Base-by-base conservation (phyloP, 2,888 invertebrate species). In the Euspilapteryx auroguttella region DNA sequence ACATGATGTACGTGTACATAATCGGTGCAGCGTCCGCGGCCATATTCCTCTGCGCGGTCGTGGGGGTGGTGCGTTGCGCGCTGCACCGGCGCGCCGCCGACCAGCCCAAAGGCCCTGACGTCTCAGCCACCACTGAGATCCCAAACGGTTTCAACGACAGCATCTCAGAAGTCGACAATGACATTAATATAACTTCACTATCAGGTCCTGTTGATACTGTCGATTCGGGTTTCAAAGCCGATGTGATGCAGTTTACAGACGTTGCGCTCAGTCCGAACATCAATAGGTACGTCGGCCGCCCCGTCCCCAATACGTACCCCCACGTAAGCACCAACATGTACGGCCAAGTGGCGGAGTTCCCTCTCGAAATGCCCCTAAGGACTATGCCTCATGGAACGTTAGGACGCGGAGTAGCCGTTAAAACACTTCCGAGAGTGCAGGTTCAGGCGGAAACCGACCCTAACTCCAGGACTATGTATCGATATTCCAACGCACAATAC, bases 121-220 rank as follows among this genome's bases (percentile, higher is more conserved):
- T 82, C 34, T 81, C 86, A 27, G 85, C 86, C 35, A 86, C 87
- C 34, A 86, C 88, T 24, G 82, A 88, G 39, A 76, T 89, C 32
- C 87, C 89, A 9, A 87, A 88, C 52, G 89, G 89, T 32, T 90
- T 91, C 64, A 85, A 85, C 41, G 91, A 91, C 66, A 89, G 90
- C 58, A 87, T 91, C 63, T 90, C 89, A 42, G 91, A 92, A 66
- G 77, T 88, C 23, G 88, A 89, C 57, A 87, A 85, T 25, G 87
- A 88, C 45, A 87, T 87, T 32, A 87, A 86, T 51, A 80, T 87
- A 37, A 84, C 85, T 27, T 83, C 85, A 17, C 49, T 75, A 15
- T 82, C 86, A 3, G 79, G 82, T 12, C 83, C 85, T 5, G 79
- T 82, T 4, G 83, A 81, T 34, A 53, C 66, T 2, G 68, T 69